Evolutionary conservation across 2,888 invertebrate species (phyloP).

Genomic region (Melinopterus prodromus): DNA sequence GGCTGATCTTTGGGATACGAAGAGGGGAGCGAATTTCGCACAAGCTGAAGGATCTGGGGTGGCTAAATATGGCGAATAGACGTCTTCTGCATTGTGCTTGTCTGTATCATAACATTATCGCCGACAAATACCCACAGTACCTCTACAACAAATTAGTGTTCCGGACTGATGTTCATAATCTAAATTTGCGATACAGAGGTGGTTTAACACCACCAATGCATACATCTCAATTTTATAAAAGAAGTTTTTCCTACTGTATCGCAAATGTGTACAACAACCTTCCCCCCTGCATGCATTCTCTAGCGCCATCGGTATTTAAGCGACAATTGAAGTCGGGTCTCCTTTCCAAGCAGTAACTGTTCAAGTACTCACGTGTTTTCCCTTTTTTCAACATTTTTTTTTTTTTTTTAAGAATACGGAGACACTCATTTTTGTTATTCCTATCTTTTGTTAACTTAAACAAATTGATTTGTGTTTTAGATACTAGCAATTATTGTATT

Average conservation of each 20-base stretch:
- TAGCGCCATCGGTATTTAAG: no score
- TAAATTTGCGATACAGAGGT: conserved; percentile 20
- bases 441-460: no score
- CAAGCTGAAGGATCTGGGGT: neutral
- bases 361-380: no score
- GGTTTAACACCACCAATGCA: neutral
- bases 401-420: no score
- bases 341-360: no score
- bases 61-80: conserved; percentile 6
- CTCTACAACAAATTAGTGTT: conserved; percentile 9
- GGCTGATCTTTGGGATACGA: neutral
- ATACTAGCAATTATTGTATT: no score
- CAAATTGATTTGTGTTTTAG: no score
- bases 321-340: no score
- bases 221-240: neutral
- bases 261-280: no score
- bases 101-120: conserved; percentile 8
- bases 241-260: neutral
- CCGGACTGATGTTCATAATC: conserved; percentile 17
- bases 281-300: no score
- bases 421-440: no score
- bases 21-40: neutral
- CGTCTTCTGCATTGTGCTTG: neutral
- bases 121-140: neutral
- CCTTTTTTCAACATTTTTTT: no score